Conservation (phyloP, 2,888 invertebrate genomes). For the Callosobruchus maculatus region DNA sequence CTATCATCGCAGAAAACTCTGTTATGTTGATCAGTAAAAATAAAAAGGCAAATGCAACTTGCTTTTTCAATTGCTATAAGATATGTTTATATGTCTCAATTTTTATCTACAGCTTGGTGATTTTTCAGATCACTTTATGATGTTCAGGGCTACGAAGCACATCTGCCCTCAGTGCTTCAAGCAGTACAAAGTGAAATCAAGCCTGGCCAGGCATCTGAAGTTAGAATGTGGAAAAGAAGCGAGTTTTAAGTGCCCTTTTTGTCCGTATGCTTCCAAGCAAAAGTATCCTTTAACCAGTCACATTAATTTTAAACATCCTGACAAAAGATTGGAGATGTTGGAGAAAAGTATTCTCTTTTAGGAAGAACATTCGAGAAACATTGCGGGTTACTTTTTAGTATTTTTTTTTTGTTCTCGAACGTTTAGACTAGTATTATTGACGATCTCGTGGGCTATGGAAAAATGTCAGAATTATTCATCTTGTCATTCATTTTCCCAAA, state of each 20-base stretch:
- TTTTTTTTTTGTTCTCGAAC: not conserved
- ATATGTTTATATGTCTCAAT: too few species aligned
- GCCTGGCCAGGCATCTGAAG: conserved; percentile 28
- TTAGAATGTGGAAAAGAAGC: conserved; percentile 37
- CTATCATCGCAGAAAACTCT: too few species aligned
- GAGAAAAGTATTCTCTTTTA: not conserved
- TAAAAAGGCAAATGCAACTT: too few species aligned
- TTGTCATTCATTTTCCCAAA: too few species aligned
- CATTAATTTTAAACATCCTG: conserved; percentile 16
- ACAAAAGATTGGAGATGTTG: not conserved
- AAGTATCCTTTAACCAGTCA: conserved; percentile 19
- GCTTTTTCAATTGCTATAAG: too few species aligned
- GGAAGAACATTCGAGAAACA: not conserved
- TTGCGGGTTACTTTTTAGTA: not conserved
- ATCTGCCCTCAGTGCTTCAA: conserved; percentile 14
- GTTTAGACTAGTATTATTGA: not conserved
- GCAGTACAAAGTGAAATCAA: conserved; percentile 18
- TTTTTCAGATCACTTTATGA: not conserved
- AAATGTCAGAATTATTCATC: too few species aligned
- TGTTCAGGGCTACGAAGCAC: not conserved
- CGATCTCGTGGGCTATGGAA: not conserved
- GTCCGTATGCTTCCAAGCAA: conserved; percentile 22
- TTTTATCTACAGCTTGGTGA: not conserved
- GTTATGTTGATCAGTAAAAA: too few species aligned
- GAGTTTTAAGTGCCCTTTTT: conserved; percentile 34